Base-by-base conservation (phyloP, 2,888 invertebrate genomes). In the Ligdia adustata region DNA sequence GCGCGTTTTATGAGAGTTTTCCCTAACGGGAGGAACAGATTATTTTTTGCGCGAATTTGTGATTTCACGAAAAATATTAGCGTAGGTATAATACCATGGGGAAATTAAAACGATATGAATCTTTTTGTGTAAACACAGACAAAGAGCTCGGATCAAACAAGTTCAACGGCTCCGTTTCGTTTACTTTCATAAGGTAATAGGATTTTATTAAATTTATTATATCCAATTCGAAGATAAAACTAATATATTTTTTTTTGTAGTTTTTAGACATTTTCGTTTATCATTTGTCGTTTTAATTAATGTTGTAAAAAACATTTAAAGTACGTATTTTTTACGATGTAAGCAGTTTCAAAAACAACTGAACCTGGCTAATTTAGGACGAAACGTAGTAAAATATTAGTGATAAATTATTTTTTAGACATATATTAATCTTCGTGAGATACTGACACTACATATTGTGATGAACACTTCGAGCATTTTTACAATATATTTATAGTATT, bases 101-200 rank as follows among this genome's bases (percentile, higher is more conserved):
- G 78, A 79, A 81, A 81, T 81, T 81, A 79, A 78, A 79, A 67
- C 62, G 72, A 74, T 69, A 72, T 67, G 68, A 72, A 75, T 74
- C 67, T 73, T 62, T 73, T 72, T 74, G 72, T 71, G 60, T 64
- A 68, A 70, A 76, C 67, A 69, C 46, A 43, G 54, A 57, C 54
- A 53, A 55, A 56, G 55, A 57, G 41, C 55, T 40, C 45, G 51
- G 54, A 54, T 55, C 52, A 61, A 56, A 54, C 39, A 40, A 49
- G 38, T 45, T 52, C 29, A 47, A 45, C 38, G 44, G 37, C 34
- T 45, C 9, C 45, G 35, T 42, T 41, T 28, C 24, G 20, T 32
- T 12, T 32, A 12, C 26, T 38, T 37, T 38, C 4, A 33, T 24
- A 35, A 22, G 28, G 28, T 9, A 35, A 29, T 16, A 16, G 27